Conservation (phyloP, 2,113 vertebrate genomes). For the Cebidichthys violaceus region DNA sequence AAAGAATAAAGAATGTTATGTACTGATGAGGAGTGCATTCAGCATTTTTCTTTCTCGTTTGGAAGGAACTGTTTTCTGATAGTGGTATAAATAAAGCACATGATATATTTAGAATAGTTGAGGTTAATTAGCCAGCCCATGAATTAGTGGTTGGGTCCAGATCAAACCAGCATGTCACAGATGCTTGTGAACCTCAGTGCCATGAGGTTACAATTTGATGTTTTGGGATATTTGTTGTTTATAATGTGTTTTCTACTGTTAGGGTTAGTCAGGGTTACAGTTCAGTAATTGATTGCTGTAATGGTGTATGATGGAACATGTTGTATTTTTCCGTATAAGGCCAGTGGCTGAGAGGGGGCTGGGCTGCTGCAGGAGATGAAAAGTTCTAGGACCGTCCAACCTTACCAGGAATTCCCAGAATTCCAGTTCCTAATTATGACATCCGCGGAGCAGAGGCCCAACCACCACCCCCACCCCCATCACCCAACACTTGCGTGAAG, state of each 20-base stretch:
- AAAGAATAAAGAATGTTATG: slow-evolving; percentile 52
- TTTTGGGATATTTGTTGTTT: slow-evolving; percentile 82
- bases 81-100: slow-evolving; percentile 69
- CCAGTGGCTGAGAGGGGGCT: slow-evolving; percentile 69
- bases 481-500: slow-evolving; percentile 35
- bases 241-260: slow-evolving; percentile 79
- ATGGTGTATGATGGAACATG: slow-evolving; percentile 80
- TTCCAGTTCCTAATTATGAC: slow-evolving; percentile 82
- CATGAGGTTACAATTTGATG: slow-evolving; percentile 81
- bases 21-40: slow-evolving; percentile 43
- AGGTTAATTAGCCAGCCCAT: slow-evolving; percentile 77
- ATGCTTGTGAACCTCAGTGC: slow-evolving; percentile 75
- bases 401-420: slow-evolving; percentile 80
- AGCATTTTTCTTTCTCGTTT: slow-evolving; percentile 36
- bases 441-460: slow-evolving; percentile 64
- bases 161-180: slow-evolving; percentile 78
- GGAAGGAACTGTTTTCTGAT: slow-evolving; percentile 62
- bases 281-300: slow-evolving; percentile 80
- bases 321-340: slow-evolving; percentile 79
- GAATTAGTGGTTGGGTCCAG: slow-evolving; percentile 71
- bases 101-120: slow-evolving; percentile 79
- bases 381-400: slow-evolving; percentile 71
- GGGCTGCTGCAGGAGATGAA: slow-evolving; percentile 74
- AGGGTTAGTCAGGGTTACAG: slow-evolving; percentile 33
- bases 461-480: slow-evolving; percentile 11